Percentiles rank a stretch among this genome's conserved stretches.
phyloP scores from a whole-genome alignment of 1,140 invertebrate species.

The Drosophila triauraria region DNA sequence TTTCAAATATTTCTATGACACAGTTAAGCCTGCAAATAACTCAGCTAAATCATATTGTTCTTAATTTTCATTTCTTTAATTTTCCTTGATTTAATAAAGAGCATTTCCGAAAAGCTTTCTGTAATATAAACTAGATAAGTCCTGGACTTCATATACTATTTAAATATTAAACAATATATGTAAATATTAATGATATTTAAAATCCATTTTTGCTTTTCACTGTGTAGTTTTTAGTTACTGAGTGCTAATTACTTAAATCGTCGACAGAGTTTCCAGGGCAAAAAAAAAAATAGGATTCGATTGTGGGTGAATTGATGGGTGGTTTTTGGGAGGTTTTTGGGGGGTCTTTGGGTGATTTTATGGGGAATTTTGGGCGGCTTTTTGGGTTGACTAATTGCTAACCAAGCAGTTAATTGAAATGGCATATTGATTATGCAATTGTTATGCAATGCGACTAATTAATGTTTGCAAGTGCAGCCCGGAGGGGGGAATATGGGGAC shows the following conservation, averaged over 20 bases:
- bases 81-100: too few relatives aligned
- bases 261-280: background rate
- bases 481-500: background rate
- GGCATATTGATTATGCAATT: slow-evolving; percentile 79
- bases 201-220: background rate
- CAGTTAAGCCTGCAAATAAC: too few relatives aligned
- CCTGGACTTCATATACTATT: too few relatives aligned
- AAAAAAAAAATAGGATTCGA: background rate
- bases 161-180: too few relatives aligned
- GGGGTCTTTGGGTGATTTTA: background rate
- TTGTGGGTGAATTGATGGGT: background rate
- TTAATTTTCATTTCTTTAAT: too few relatives aligned
- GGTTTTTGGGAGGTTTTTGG: background rate
- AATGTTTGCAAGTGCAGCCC: slow-evolving; percentile 45
- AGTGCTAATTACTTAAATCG: slow-evolving; percentile 29
- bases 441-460: slow-evolving; percentile 80
- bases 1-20: too few relatives aligned
- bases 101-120: too few relatives aligned
- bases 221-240: slow-evolving; percentile 6
- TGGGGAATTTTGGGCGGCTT: background rate
- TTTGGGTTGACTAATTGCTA: slow-evolving; percentile 50
- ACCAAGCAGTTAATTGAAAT: slow-evolving; percentile 64
- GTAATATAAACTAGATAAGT: too few relatives aligned
- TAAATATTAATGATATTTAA: background rate
- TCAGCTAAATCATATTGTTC: too few relatives aligned